Base-by-base conservation (phyloP, 2,888 invertebrate species). In the Drosophila pseudotalamancana region DNA sequence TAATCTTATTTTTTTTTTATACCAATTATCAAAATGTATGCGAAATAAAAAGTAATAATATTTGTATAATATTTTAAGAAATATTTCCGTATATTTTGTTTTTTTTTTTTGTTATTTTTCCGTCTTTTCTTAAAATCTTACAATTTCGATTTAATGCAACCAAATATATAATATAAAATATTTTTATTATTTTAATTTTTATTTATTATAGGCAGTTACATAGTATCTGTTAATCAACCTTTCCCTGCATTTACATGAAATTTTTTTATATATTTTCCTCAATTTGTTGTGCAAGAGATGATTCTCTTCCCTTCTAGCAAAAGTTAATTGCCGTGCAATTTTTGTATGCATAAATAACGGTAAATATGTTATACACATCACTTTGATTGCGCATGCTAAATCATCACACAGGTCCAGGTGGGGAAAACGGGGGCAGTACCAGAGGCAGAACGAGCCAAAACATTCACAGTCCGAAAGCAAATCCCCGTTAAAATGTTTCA, bases 321-420 rank as follows among this genome's bases (percentile, higher is more conserved):
- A 74, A 86, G 84, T 83, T 86, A 84, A 84, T 84, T 84, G 84
- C 86, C 84, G 84, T 83, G 84, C 84, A 86, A 84, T 86, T 84
- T 86, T 84, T 86, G 77, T 73, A 76, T 85, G 73, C 77, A 86
- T 85, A 86, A 85, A 85, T 85, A 85, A 86, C 79, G 79, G 81
- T 81, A 84, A 83, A 85, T 85, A 86, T 86, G 84, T 79, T 85
- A 86, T 84, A 78, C 86, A 84, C 87, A 85, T 81, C 84, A 81
- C 72, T 86, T 84, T 85, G 84, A 86, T 86, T 86, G 81, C 84
- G 51, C 69, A 62, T 63, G 86, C 84, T 81, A 85, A 86, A 86
- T 86, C 84, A 86, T 81, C 84, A 60, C 50, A 70, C 54, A 64
- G 59, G n/a, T n/a, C 43, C 16, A 45, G n/a, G n/a, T 8, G 23